Percentiles rank a stretch among this genome's conserved stretches.
Conservation (phyloP, 2,113 vertebrate species). For the Leucopsar rothschildi region DNA sequence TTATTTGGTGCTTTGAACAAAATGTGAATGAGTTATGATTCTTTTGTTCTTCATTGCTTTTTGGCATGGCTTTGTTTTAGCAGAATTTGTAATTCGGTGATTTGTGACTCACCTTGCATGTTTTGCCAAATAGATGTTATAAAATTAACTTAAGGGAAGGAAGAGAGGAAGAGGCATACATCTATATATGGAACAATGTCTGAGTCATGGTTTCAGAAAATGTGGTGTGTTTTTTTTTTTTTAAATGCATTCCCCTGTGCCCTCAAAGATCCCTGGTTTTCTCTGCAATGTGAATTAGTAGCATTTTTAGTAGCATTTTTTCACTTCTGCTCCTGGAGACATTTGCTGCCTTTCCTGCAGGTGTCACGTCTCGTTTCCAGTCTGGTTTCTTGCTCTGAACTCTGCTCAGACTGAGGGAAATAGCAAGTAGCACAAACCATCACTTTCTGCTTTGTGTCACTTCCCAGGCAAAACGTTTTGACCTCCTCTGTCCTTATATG, state of each 20-base stretch:
- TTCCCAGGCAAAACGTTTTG: not conserved
- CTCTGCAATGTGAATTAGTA: not conserved
- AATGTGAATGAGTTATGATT: not conserved
- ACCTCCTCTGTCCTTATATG: not conserved
- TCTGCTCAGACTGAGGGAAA: not conserved
- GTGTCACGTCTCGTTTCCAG: not conserved
- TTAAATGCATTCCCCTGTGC: rapidly evolving
- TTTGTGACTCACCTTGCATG: constrained; percentile 20
- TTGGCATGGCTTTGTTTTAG: not conserved
- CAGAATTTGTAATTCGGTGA: not conserved
- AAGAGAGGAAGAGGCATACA: not conserved
- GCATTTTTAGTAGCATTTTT: not conserved
- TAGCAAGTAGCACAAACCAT: not conserved
- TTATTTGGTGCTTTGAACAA: not conserved
- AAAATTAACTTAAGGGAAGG: constrained; percentile 1
- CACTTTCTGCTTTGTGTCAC: not conserved
- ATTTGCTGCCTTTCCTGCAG: not conserved
- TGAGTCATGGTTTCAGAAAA: not conserved
- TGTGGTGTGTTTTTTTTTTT: not conserved
- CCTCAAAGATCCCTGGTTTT: not conserved
- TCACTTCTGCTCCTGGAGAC: not conserved
- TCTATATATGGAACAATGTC: not conserved
- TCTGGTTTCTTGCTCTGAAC: not conserved
- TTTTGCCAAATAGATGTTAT: not conserved
- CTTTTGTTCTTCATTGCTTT: not conserved